phyloP scores from a whole-genome alignment of 2,888 invertebrate species.

The Eledone cirrhosa region DNA sequence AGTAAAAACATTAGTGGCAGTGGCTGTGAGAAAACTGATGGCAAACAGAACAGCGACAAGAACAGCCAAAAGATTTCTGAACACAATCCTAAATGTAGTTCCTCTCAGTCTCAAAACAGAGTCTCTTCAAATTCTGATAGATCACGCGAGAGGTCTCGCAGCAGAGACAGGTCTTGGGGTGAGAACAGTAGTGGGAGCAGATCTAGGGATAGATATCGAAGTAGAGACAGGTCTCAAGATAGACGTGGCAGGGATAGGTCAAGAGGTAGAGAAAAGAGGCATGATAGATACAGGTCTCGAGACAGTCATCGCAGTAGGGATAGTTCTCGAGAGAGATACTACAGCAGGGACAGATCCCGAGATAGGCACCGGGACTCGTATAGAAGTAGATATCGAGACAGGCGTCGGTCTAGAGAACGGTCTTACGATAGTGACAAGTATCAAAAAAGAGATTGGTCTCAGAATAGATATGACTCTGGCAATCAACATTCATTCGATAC shows the following conservation, averaged over 20 bases:
- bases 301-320: neutral
- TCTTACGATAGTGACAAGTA: neutral
- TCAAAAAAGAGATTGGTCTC: neutral
- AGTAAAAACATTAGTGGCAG: neutral
- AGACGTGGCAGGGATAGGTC: constrained; percentile 1
- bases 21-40: neutral
- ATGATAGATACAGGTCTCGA: neutral
- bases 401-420: neutral
- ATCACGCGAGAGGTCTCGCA: neutral
- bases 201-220: neutral
- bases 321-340: neutral
- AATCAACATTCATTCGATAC: too few species aligned
- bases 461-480: neutral
- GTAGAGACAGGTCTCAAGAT: neutral
- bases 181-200: neutral
- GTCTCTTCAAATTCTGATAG: too few species aligned
- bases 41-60: neutral
- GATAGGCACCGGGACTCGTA: neutral
- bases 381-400: neutral
- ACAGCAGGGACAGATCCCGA: neutral
- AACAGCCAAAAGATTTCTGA: neutral
- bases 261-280: neutral
- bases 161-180: too few species aligned
- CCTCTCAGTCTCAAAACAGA: neutral
- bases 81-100: neutral